These are phyloP conservation scores for Buceros bicornis DNA, from an alignment of 2,797 vertebrate genomes.

Conservation along the genomic window DNA sequence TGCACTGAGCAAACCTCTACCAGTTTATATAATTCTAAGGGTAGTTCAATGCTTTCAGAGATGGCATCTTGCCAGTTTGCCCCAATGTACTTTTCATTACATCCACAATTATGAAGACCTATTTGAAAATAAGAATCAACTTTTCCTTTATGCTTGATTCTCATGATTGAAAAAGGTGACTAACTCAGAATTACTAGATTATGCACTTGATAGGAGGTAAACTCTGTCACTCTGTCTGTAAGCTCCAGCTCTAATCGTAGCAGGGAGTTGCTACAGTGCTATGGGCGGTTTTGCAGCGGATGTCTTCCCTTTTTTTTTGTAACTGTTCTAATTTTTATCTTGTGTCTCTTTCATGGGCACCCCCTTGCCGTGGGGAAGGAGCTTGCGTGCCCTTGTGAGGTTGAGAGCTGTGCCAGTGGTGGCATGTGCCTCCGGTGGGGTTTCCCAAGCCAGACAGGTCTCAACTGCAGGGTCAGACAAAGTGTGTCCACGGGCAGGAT, in stretches of 20 bases:
- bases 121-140: background rate
- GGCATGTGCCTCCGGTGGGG: too few species aligned
- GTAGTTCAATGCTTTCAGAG: background rate
- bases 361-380: too few species aligned
- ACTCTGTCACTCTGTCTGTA: background rate
- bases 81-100: background rate
- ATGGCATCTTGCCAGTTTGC: background rate
- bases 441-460: too few species aligned
- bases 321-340: background rate
- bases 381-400: too few species aligned
- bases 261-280: background rate
- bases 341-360: too few species aligned
- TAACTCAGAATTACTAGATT: background rate
- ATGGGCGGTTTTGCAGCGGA: background rate
- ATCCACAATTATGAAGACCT: background rate
- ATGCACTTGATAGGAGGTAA: background rate
- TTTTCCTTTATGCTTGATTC: background rate
- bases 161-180: background rate
- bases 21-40: background rate
- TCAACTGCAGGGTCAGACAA: too few species aligned
- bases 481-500: too few species aligned
- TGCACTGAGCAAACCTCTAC: background rate
- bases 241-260: background rate
- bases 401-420: too few species aligned
- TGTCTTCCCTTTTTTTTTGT: background rate